These are phyloP conservation scores for Plectrocnemia conspersa DNA, from an alignment of 1,140 invertebrate species.

Conservation along the genomic window DNA sequence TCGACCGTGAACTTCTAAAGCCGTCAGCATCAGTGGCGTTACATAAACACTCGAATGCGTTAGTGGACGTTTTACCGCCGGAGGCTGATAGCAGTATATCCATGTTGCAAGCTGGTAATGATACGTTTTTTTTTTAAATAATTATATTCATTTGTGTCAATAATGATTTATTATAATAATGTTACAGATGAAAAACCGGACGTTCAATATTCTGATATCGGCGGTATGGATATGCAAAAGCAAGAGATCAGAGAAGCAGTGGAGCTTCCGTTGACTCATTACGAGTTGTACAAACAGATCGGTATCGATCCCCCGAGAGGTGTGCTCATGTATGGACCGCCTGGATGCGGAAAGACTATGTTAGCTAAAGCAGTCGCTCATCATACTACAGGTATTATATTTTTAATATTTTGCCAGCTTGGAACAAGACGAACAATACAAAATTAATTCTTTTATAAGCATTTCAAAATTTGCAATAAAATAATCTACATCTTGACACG, in stretches of 20 bases:
- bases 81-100: conserved; percentile 98
- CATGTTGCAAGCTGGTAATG: conserved; percentile 83
- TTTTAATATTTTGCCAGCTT: background rate
- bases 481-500: too few relatives aligned
- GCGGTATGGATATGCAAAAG: conserved; percentile 99
- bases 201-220: conserved; percentile 95
- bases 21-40: conserved; percentile 94
- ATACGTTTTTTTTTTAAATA: background rate
- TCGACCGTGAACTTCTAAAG: conserved; percentile 93
- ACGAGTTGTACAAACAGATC: conserved; percentile 99
- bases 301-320: conserved; percentile 94
- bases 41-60: conserved; percentile 96
- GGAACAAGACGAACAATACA: background rate
- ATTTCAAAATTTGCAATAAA: too few relatives aligned
- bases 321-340: conserved; percentile 98
- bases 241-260: conserved; percentile 99
- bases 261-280: conserved; percentile 95
- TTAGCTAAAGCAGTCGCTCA: conserved; percentile 98
- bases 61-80: conserved; percentile 95
- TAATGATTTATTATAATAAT: conserved; percentile 23
- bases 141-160: background rate
- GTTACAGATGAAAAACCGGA: conserved; percentile 95
- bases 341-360: conserved; percentile 98
- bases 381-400: conserved; percentile 77
- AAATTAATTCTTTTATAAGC: too few relatives aligned